Base-by-base conservation (phyloP, 2,797 vertebrate genomes). In the Tragelaphus eurycerus region DNA sequence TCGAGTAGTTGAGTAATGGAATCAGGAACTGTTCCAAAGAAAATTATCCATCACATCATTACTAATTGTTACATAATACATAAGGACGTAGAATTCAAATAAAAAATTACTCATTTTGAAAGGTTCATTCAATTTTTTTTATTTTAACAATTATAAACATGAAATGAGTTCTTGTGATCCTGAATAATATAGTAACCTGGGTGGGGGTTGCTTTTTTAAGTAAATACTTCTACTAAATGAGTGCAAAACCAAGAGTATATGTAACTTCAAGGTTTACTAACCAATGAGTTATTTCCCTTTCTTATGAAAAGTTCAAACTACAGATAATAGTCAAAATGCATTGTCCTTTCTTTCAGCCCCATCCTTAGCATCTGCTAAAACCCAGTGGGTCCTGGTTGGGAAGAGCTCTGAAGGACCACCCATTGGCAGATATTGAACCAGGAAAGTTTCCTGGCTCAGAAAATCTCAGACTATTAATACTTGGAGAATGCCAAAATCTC, bases 1-100 rank as follows among this genome's bases (percentile, higher is more conserved):
- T 99, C 96, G 96, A 98, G 98, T 98, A 98, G 98, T 98, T 99
- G 99, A 99, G 98, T 99, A 99, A 99, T 99, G 98, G 99, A 99
- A 99, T 99, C 99, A 99, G 99, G 99, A 99, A 98, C 98, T 98
- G 98, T 98, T 99, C 99, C 99, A 99, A 99, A 99, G 98, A 99
- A 99, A 99, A 99, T 99, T 99, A 99, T 99, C 99, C 98, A 98
- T 99, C 99, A 98, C 98, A 99, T 99, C 98, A 98, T 98, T 99
- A 97, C 99, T 99, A 99, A 99, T 99, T 99, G 99, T 99, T 99
- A 99, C 99, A 99, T 99, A 99, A 99, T 99, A 99, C 98, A 98
- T 98, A 98, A 98, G 98, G 98, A 98, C 98, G 98, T 98, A 98
- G 97, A 98, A 98, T 98, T 98, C 98, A 98, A 99, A 98, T 98